Percentiles rank a stretch among this genome's conserved stretches.
Evolutionary conservation across 2,113 vertebrate genomes (phyloP).

Genomic region (Suncus etruscus): DNA sequence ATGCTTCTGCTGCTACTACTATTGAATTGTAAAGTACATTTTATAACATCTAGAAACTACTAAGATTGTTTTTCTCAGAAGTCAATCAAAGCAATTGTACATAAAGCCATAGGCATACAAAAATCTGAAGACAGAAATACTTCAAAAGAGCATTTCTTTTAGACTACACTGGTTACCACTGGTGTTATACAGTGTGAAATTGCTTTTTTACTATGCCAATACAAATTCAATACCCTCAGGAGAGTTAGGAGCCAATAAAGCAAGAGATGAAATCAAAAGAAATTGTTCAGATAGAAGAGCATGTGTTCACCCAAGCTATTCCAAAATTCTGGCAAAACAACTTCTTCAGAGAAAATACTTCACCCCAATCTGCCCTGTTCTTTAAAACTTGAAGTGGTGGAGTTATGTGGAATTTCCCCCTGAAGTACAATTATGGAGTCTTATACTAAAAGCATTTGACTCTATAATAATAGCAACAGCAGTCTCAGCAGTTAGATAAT

Average conservation of each 20-base stretch:
- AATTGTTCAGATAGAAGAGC: background rate
- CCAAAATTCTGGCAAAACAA: conserved; percentile 16
- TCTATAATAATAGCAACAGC: conserved; percentile 53
- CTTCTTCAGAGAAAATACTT: conserved; percentile 57
- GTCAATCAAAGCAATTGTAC: conserved; percentile 32
- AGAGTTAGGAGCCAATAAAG: conserved; percentile 42
- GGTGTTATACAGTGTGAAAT: background rate
- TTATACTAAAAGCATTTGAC: conserved; percentile 39
- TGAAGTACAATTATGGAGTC: conserved; percentile 33
- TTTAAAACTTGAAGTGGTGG: conserved; percentile 9
- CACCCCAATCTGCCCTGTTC: background rate
- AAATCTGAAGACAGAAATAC: conserved; percentile 47
- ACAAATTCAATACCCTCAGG: background rate
- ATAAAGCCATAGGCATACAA: conserved; percentile 45
- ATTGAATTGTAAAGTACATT: conserved; percentile 26
- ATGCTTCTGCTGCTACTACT: too few species aligned
- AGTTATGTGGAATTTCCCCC: conserved; percentile 46
- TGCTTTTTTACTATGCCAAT: conserved; percentile 62
- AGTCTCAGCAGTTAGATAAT: conserved; percentile 69
- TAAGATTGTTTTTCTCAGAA: conserved; percentile 47
- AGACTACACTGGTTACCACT: conserved; percentile 12
- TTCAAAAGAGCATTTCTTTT: conserved; percentile 19
- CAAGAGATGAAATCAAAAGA: conserved; percentile 59
- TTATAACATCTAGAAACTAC: background rate
- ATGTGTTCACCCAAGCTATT: conserved; percentile 29